Percentiles rank a stretch among this genome's conserved stretches.
phyloP scores from a whole-genome alignment of 1,140 invertebrate species.

The Aphelenchoides fujianensis region DNA sequence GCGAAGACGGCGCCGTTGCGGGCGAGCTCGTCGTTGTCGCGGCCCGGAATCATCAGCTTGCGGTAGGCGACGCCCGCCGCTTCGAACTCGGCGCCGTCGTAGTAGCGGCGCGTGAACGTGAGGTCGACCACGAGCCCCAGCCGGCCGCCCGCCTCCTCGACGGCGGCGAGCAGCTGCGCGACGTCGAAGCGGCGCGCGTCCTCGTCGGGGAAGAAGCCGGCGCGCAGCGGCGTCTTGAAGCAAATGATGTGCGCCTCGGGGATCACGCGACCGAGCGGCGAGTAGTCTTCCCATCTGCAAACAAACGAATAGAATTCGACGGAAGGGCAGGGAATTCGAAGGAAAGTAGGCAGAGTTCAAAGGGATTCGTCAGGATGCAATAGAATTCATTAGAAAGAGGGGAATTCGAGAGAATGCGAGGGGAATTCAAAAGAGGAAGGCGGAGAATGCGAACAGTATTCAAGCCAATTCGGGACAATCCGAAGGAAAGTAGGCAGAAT shows the following conservation, averaged over 20 bases:
- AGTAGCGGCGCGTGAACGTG: slow-evolving; percentile 71
- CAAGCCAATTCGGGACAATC: too few species aligned
- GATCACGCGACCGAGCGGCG: slow-evolving; percentile 20
- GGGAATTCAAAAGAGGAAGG: too few species aligned
- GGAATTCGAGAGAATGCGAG: too few species aligned
- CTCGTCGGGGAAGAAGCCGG: slow-evolving; percentile 65
- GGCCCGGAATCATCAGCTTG: slow-evolving; percentile 66
- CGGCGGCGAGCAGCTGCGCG: slow-evolving; percentile 14
- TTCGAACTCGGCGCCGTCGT: slow-evolving; percentile 63
- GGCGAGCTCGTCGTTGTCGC: slow-evolving; percentile 55
- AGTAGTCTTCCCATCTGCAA: slow-evolving; percentile 27
- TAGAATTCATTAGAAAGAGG: too few species aligned
- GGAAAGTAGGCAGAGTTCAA: too few species aligned
- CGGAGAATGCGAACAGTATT: too few species aligned
- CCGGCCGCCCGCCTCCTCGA: slow-evolving; percentile 51
- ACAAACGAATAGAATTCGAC: too few species aligned
- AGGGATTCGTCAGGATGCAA: too few species aligned
- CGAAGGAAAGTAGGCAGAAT: too few species aligned
- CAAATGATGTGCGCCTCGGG: slow-evolving; percentile 71
- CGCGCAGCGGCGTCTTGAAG: slow-evolving; percentile 73
- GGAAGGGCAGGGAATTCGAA: too few species aligned
- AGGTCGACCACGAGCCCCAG: slow-evolving; percentile 71
- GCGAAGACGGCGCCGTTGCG: slow-evolving; percentile 34
- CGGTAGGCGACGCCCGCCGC: slow-evolving; percentile 62
- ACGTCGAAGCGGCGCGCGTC: slow-evolving; percentile 25